A percentile compares a stretch with the other conserved stretches of the same genome.
Conservation (phyloP, 2,113 vertebrate genomes). For the Rhinopomastus cyanomelas region DNA sequence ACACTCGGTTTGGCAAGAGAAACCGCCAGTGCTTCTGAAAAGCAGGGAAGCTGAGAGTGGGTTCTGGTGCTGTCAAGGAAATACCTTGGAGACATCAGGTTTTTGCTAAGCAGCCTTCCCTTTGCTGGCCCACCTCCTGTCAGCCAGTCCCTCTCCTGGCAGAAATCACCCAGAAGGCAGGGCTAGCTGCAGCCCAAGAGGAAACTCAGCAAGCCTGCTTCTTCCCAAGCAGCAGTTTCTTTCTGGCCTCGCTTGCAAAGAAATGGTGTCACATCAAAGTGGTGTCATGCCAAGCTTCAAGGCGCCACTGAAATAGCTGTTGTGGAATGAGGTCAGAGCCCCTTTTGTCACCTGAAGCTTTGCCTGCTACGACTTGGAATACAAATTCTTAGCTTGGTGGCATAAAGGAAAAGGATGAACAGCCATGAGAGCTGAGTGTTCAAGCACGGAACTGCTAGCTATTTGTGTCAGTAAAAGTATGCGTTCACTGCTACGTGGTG, state of each 20-base stretch:
- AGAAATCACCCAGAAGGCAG: conserved; percentile 10
- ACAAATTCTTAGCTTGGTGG: conserved; percentile 35
- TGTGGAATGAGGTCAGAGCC: not conserved
- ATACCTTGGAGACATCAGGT: not conserved
- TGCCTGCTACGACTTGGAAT: not conserved
- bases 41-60: not conserved
- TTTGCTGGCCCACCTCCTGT: not conserved
- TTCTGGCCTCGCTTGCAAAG: conserved; percentile 29
- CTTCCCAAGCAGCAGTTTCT: conserved; percentile 25
- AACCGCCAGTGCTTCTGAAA: not conserved
- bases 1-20: not conserved
- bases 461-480: conserved; percentile 4
- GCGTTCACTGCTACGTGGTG: conserved; percentile 20
- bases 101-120: conserved; percentile 7
- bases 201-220: not conserved
- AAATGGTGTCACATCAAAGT: conserved; percentile 39
- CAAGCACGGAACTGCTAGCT: conserved; percentile 37
- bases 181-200: not conserved
- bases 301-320: conserved; percentile 22
- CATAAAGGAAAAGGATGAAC: conserved; percentile 55
- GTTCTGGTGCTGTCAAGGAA: conserved; percentile 22
- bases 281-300: conserved; percentile 48
- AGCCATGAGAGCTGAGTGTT: conserved; percentile 41
- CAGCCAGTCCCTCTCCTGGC: not conserved
- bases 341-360: conserved; percentile 41